Evolutionary conservation across 2,797 vertebrate genomes (phyloP).

Genomic region (Acestrorhynchus altus): DNA sequence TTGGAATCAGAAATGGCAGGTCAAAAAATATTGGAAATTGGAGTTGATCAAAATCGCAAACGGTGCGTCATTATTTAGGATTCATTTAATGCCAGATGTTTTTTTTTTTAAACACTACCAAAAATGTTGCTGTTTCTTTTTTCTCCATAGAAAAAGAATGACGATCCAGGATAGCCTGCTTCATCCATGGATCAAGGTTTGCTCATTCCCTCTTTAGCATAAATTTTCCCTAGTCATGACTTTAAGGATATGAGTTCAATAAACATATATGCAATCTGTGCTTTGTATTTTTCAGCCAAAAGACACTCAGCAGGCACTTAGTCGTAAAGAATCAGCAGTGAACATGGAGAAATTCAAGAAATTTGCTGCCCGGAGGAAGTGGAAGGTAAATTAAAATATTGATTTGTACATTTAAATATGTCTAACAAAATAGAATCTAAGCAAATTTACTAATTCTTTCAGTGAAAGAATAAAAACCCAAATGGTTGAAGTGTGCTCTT

Average conservation of each 20-base stretch:
- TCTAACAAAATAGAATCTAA: no score
- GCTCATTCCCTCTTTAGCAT: conserved; percentile 41
- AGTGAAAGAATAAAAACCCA: no score
- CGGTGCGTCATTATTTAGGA: not conserved
- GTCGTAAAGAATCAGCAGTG: conserved; percentile 96
- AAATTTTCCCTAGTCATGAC: not conserved
- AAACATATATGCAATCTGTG: not conserved
- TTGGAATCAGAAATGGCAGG: no score
- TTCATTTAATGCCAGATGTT: not conserved
- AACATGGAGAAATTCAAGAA: conserved; percentile 99
- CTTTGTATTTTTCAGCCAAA: conserved; percentile 86
- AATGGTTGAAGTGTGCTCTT: no score
- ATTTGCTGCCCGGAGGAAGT: conserved; percentile 95
- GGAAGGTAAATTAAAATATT: conserved; percentile 85
- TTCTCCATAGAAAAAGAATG: conserved; percentile 90
- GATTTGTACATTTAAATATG: not conserved
- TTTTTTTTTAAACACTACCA: not conserved
- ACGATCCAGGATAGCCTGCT: conserved; percentile 94
- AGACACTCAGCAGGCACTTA: conserved; percentile 94
- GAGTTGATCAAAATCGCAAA: no score
- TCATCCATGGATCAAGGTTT: conserved; percentile 98
- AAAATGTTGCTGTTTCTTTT: not conserved
- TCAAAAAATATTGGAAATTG: no score
- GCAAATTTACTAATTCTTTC: no score
- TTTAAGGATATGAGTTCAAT: not conserved